Conservation (phyloP, 2,797 vertebrate species). For the Loris lydekkerianus region DNA sequence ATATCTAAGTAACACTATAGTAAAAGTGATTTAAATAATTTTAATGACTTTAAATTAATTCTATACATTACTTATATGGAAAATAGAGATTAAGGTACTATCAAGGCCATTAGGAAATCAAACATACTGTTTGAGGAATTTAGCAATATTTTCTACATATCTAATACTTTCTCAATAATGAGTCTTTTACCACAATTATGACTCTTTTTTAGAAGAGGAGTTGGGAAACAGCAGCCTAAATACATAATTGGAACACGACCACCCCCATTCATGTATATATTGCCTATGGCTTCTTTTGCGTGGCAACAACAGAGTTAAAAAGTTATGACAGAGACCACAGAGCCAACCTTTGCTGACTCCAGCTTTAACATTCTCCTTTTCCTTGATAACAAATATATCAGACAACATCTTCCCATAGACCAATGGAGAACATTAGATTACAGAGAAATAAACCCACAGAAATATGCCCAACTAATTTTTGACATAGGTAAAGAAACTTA, state of each 20-base stretch:
- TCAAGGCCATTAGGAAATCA: neutral
- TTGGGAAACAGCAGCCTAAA: neutral
- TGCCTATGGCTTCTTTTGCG: neutral
- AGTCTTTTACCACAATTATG: neutral
- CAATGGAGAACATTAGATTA: neutral
- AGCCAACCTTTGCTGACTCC: neutral
- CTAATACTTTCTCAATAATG: neutral
- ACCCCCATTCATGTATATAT: neutral
- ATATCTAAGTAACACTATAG: neutral
- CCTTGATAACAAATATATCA: neutral
- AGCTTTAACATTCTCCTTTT: neutral
- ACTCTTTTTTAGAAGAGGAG: neutral
- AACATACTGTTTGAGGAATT: neutral
- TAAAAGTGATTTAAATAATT: neutral
- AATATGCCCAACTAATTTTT: neutral
- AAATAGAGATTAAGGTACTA: conserved; percentile 26
- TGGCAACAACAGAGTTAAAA: neutral
- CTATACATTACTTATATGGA: neutral
- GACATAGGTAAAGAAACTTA: neutral
- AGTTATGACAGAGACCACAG: neutral
- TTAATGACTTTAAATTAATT: neutral
- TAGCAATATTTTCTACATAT: conserved; percentile 15
- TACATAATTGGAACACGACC: neutral
- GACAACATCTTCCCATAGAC: neutral
- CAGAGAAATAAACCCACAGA: neutral